These are phyloP conservation scores for Sebastolobus altivelis DNA, from an alignment of 2,797 vertebrate species.

Conservation along the genomic window DNA sequence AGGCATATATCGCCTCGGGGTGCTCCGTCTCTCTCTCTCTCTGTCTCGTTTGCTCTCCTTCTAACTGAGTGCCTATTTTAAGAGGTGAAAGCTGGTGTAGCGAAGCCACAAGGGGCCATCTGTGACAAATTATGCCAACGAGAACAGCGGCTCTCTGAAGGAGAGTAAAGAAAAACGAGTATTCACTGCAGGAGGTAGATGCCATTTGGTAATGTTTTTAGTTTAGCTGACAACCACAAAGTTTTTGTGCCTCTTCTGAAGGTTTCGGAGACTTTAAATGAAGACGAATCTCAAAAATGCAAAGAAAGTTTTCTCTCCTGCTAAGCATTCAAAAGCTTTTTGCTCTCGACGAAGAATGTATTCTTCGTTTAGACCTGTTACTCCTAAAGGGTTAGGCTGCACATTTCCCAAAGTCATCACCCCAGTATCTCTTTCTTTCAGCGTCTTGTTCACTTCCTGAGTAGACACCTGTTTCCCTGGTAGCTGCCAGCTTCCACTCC, in stretches of 20 bases:
- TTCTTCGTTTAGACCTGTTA: not conserved
- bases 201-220: conserved; percentile 6
- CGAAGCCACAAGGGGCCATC: conserved; percentile 55
- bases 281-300: not conserved
- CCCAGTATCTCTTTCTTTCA: not conserved
- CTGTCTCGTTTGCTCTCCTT: conserved; percentile 53
- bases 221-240: not conserved
- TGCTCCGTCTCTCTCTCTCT: conserved; percentile 34
- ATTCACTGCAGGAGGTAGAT: conserved; percentile 24
- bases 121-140: conserved; percentile 58
- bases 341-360: not conserved
- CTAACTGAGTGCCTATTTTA: conserved; percentile 69
- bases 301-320: not conserved
- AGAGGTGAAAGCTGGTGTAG: conserved; percentile 66
- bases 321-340: not conserved
- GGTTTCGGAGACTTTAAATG: not conserved
- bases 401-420: not conserved
- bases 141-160: conserved; percentile 48
- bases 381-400: not conserved
- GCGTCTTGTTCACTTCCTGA: conserved; percentile 24
- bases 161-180: conserved; percentile 2
- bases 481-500: not conserved
- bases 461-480: conserved; percentile 40
- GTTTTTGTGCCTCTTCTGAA: conserved; percentile 6
- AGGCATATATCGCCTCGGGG: conserved; percentile 41